Evolutionary conservation across 2,888 invertebrate genomes (phyloP), one percentile per base, ranked within the genome.

Genomic region (Gnatocerus cornutus): DNA sequence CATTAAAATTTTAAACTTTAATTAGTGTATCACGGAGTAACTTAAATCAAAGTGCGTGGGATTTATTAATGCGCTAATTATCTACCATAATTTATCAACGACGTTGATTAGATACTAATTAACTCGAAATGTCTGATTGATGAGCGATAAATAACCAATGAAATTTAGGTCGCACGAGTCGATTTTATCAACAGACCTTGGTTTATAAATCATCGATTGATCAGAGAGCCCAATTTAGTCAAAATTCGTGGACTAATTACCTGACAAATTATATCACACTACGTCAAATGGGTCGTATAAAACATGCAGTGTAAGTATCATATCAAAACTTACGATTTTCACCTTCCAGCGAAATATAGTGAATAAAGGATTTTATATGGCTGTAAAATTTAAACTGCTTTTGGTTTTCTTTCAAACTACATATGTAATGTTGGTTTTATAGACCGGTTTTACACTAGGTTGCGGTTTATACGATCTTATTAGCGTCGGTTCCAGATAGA

Each of bases 331-430:
- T 48, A 48, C 13, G 48, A 48, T 16, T 10, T 21, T 21, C 21
- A 3, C 4, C 10, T n/a, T 21, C 9, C 10, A 55, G 55, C 33
- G 6, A 33, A 33, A 33, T 33, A 58, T 58, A 43, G 1, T 43
- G 43, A 43, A 58, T 58, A 58, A 58, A 58, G 29, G 39, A 12
- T 43, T 58, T 58, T 30, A 58, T 37, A 10, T 58, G 43, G 43
- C 41, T 58, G 41, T 58, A 58, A 58, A 58, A 58, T 37, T 58
- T 58, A 58, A 58, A 58, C 43, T 43, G 27, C 30, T 39, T 43
- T 58, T 58, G 41, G 41, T 58, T 41, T 58, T 58, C 41, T 12
- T 12, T 12, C 12, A 43, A 58, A 58, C 58, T 58, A 58, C 58
- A 58, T 43, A 58, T 58, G 58, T 58, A 58, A 58, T 45, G 43